Conservation (phyloP, 2,888 invertebrate species). For the Coleophora deauratella region DNA sequence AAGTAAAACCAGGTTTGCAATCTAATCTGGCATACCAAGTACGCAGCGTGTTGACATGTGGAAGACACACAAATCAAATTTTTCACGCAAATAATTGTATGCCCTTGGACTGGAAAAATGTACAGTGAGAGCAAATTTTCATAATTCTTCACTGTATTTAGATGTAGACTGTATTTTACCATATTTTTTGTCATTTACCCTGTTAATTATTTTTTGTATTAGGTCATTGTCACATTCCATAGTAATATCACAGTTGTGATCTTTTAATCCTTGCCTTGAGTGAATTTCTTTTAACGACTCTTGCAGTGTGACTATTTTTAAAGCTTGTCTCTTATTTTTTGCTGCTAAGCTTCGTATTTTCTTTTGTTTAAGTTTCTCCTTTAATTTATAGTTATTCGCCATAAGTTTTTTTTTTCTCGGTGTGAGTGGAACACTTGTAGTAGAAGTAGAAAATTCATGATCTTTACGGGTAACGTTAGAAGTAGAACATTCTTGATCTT, state of each 20-base stretch:
- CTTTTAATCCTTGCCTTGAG: not conserved
- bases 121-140: not conserved
- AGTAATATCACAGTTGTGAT: not conserved
- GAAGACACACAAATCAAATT: constrained; percentile 7
- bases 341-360: not conserved
- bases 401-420: not conserved
- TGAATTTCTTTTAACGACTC: not conserved
- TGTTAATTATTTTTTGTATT: not conserved
- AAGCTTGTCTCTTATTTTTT: not conserved
- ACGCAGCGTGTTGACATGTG: constrained; percentile 3
- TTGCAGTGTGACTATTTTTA: not conserved
- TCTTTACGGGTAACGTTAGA: too few species aligned
- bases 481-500: too few species aligned
- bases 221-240: not conserved
- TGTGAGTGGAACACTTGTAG: not conserved
- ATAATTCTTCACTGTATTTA: not conserved
- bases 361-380: not conserved
- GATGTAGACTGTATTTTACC: not conserved
- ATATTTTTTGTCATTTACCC: not conserved
- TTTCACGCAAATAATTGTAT: constrained; percentile 3
- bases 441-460: not conserved
- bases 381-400: not conserved
- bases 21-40: constrained; percentile 4
- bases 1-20: constrained; percentile 5
- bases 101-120: constrained; percentile 6